Base-by-base conservation (phyloP, 1,140 invertebrate genomes). In the Leptopilina clavipes region DNA sequence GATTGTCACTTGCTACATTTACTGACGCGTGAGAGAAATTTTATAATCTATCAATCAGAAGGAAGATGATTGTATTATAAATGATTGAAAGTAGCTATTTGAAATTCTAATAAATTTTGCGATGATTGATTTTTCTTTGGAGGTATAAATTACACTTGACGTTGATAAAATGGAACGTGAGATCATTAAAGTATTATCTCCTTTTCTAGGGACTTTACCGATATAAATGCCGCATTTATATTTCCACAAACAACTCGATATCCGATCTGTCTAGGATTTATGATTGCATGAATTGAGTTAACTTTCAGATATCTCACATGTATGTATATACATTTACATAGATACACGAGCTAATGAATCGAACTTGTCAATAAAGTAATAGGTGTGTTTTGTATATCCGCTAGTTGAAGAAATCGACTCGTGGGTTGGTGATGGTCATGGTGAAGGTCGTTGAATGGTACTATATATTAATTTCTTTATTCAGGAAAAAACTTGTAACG, bases 111-210 rank as follows among this genome's bases (percentile, higher is more conserved):
- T 31, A 25, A 59, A 59, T 31, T 65, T 40, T 40, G 25, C 59
- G 59, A 65, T 65, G 22, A 31, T 65, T 37, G 59, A 65, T 65
- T 25, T 65, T 22, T 5, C 11, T 11, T 25, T 65, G 19, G 8
- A 22, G 3, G 0, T 25, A 59, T 65, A 65, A 65, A 65, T 65
- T 31, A 5, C 5, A 65, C 59, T 65, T 31, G 59, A 65, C 59
- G 59, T 65, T 65, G 59, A 65, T 65, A 37, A 65, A 65, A 65
- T 22, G 59, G 59, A 65, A 65, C 59, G 22, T 65, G 59, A n/a
- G 59, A 31, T 65, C 59, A 65, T 65, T 65, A 31, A 31, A 65
- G 59, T 31, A 65, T 65, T 65, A 65, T n/a, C 59, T n/a, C 12
- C 22, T 31, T 65, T 31, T 40, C 59, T 52, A 65, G 25, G 25